Evolutionary conservation across 37 sponge, comb jelly and placozoan genomes (phyloP), one percentile per base, ranked within the genome.

Genomic region (Agelas oroides): DNA sequence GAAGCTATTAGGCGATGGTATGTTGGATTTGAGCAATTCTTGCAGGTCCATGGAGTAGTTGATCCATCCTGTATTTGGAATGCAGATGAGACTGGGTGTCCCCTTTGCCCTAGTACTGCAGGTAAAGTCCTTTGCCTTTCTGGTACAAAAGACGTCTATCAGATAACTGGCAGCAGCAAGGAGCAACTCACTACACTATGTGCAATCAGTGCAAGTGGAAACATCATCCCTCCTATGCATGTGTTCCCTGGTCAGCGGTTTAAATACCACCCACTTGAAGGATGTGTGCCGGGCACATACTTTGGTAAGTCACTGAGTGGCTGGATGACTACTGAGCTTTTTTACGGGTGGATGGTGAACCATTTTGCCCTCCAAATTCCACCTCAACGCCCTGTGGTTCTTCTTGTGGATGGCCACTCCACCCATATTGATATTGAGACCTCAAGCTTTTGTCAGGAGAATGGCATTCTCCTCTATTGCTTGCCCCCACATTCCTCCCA

Each of bases 191-290:
- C 87, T 5, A 73, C 65, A 3, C 74, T 87, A 0, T 65, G 64
- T 79, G 79, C 80, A 14, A 79, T 69, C 28, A 52, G 53, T 78
- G 87, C 87, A 62, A 16, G 56, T 56, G 78, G 86, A 1, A 52
- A 65, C 21, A 63, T 77, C 6, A 76, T 87, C n/a, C 87, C 80
- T 33, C 80, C 87, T 5, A 87, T 87, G 87, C 87, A 87, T 59
- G 38, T 87, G 15, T 79, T 87, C 40, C 64, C 89, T 21, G 89
- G 89, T 1, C 14, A 24, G 25, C 27, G 89, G 33, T 88, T 88
- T 58, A n/a, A 32, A 37, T 88, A 77, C 38, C 81, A 88, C 68
- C 89, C 83, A 1, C 57, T 88, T 62, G 78, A 82, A 20, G 78
- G 72, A 5, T 31, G 78, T 5, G 71, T 88, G 19, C 41, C 56